phyloP scores from a whole-genome alignment of 2,797 vertebrate species.

The Lacerta viridis region DNA sequence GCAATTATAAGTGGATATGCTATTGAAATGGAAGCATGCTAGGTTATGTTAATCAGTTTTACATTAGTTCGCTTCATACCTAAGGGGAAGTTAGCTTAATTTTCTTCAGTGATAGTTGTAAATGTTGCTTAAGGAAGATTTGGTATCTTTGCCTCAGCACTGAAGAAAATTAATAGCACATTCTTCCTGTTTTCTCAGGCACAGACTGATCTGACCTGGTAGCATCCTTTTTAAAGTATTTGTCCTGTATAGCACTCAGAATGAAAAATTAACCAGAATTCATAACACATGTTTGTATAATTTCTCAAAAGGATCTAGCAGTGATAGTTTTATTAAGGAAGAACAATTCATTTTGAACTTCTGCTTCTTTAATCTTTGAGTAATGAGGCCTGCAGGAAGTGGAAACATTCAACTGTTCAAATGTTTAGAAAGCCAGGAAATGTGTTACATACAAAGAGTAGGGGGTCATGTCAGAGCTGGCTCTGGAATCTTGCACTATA shows the following conservation, averaged over 20 bases:
- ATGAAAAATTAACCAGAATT: background rate
- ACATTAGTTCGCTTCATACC: background rate
- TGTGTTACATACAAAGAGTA: conserved; percentile 17
- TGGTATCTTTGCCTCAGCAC: background rate
- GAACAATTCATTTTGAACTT: conserved; percentile 31
- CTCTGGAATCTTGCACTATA: conserved; percentile 6
- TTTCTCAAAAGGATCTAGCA: conserved; percentile 21
- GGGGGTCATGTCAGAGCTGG: background rate
- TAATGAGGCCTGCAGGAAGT: conserved; percentile 34
- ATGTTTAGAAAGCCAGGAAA: conserved; percentile 41
- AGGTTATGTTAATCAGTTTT: background rate
- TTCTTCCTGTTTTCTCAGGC: background rate
- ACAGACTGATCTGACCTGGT: background rate
- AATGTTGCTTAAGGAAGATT: background rate
- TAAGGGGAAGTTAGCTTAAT: background rate
- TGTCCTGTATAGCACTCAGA: background rate
- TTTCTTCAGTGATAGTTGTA: background rate
- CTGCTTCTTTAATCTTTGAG: conserved; percentile 22
- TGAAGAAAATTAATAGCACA: background rate
- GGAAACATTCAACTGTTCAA: background rate
- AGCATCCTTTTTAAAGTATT: background rate
- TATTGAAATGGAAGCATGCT: background rate
- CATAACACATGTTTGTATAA: accelerated
- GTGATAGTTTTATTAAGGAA: background rate
- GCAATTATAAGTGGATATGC: background rate